Percentiles rank a stretch among this genome's conserved stretches.
Evolutionary conservation across 2,113 vertebrate species (phyloP).

Genomic region (Antechinus flavipes): DNA sequence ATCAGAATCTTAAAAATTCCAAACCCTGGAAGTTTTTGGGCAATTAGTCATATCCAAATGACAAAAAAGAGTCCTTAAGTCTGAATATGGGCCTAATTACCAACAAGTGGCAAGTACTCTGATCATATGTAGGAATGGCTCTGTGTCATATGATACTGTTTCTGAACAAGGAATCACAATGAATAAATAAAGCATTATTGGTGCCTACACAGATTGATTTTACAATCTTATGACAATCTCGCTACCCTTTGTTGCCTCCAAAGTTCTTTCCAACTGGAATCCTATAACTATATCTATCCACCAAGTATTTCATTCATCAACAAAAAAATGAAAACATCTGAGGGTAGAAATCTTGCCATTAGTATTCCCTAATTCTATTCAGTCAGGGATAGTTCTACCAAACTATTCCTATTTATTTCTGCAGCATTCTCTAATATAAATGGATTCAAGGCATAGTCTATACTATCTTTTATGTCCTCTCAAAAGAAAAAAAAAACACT

Average conservation of each 20-base stretch:
- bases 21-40: background rate
- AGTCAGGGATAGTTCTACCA: background rate
- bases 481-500: background rate
- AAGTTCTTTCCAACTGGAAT: too few species aligned
- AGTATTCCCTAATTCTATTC: background rate
- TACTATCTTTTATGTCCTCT: background rate
- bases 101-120: background rate
- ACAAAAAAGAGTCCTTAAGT: background rate
- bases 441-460: background rate
- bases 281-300: background rate
- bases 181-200: background rate
- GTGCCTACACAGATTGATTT: background rate
- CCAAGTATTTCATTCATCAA: background rate
- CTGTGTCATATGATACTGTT: background rate
- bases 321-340: background rate
- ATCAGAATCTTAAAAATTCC: background rate
- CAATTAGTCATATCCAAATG: background rate
- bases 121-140: background rate
- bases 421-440: background rate
- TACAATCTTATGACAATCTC: too few species aligned
- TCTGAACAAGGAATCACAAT: background rate
- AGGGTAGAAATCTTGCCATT: background rate
- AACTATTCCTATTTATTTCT: background rate
- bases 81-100: background rate
- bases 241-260: background rate